These are phyloP conservation scores for Gadus macrocephalus DNA, from an alignment of 2,113 vertebrate species.

Conservation along the genomic window DNA sequence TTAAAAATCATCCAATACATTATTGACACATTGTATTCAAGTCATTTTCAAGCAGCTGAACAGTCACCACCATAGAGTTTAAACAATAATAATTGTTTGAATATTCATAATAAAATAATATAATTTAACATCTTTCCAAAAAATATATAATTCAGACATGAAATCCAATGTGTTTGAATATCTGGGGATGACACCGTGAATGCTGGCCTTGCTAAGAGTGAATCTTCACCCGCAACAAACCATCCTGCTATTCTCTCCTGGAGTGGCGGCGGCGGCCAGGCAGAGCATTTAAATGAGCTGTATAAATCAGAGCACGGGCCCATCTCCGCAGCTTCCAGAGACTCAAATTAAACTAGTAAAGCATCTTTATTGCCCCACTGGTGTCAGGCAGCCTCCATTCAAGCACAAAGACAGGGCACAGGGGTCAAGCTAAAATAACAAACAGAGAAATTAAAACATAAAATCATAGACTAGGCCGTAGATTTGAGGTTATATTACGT, in stretches of 20 bases:
- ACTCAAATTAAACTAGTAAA: constrained; percentile 16
- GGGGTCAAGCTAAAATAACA: not conserved
- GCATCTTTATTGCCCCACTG: not conserved
- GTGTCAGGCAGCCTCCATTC: constrained; percentile 16
- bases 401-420: not conserved
- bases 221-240: not conserved
- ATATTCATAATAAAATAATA: not conserved
- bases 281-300: not conserved
- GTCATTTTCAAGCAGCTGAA: too few relatives aligned
- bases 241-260: not conserved
- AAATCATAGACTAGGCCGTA: not conserved
- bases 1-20: not conserved
- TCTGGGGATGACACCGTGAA: too few relatives aligned
- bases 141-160: not conserved
- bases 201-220: too few relatives aligned
- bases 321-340: constrained; percentile 9
- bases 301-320: not conserved
- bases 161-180: too few relatives aligned
- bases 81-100: not conserved
- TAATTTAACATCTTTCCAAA: not conserved
- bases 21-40: not conserved
- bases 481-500: too few relatives aligned
- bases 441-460: not conserved
- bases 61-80: too few relatives aligned
- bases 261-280: not conserved